phyloP scores from a whole-genome alignment of 2,888 invertebrate genomes.

The Ganaspis brasiliensis region DNA sequence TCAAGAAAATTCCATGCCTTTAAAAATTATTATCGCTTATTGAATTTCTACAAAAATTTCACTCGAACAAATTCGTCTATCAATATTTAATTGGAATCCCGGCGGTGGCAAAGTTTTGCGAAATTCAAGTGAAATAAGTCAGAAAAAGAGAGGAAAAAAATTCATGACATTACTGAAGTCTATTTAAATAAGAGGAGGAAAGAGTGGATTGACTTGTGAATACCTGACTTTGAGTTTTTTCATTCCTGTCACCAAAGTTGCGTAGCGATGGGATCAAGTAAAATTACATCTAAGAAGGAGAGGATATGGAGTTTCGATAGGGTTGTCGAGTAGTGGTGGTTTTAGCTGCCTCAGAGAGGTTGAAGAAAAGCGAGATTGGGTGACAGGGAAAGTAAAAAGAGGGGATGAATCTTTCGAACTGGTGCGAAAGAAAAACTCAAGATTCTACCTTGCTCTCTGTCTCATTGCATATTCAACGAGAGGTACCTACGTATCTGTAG shows the following conservation, averaged over 20 bases:
- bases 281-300: constrained; percentile 19
- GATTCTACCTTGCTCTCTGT: constrained; percentile 53
- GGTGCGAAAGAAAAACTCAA: constrained; percentile 45
- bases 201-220: constrained; percentile 13
- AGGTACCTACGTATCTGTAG: constrained; percentile 53
- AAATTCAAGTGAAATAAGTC: constrained; percentile 24
- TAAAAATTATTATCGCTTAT: too few relatives aligned
- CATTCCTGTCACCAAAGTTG: constrained; percentile 16
- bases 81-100: too few relatives aligned
- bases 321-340: neutral
- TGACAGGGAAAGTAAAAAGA: neutral
- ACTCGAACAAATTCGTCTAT: too few relatives aligned
- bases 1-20: too few relatives aligned
- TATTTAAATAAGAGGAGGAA: constrained; percentile 15
- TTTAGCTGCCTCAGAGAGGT: neutral
- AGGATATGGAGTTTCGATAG: constrained; percentile 2
- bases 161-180: constrained; percentile 17
- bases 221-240: constrained; percentile 3
- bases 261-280: constrained; percentile 26
- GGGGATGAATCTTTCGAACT: neutral
- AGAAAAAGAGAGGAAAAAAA: neutral
- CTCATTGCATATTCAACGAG: constrained; percentile 72
- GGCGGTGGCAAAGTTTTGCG: neutral
- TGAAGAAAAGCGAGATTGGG: neutral
- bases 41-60: too few relatives aligned